A percentile compares a stretch with the other conserved stretches of the same genome.
phyloP scores from a whole-genome alignment of 1,140 invertebrate genomes.

The Euura saliciscinereae region DNA sequence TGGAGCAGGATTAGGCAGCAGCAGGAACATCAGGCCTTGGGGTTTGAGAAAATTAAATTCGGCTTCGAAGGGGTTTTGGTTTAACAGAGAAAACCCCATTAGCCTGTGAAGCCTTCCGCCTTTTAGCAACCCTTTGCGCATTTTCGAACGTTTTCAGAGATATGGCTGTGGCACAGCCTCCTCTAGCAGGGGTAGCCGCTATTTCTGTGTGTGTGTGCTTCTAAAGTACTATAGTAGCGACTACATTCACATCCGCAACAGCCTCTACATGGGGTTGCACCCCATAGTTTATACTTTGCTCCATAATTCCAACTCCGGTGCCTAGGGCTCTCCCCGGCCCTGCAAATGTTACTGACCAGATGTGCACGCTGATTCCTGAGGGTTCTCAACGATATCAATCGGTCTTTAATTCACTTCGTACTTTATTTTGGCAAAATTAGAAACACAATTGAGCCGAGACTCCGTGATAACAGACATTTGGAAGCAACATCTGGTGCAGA shows the following conservation, averaged over 20 bases:
- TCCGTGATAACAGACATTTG: no score
- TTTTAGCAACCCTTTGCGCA: slow-evolving; percentile 47
- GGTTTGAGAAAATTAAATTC: not conserved
- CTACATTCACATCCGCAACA: slow-evolving; percentile 32
- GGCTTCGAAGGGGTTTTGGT: slow-evolving; percentile 6
- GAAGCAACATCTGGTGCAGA: no score
- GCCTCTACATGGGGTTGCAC: slow-evolving; percentile 35
- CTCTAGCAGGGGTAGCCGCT: no score
- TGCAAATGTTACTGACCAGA: slow-evolving; percentile 33
- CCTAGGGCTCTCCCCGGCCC: slow-evolving; percentile 28
- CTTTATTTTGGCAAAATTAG: no score
- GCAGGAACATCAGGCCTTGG: no score
- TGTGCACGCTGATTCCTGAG: slow-evolving; percentile 46
- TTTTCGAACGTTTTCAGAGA: slow-evolving; percentile 31
- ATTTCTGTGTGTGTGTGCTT: not conserved
- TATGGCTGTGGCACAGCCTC: slow-evolving; percentile 9
- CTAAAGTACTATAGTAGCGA: slow-evolving; percentile 8
- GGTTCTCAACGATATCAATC: slow-evolving; percentile 30
- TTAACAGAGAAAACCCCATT: slow-evolving; percentile 29
- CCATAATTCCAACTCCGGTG: slow-evolving; percentile 38
- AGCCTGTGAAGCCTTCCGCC: slow-evolving; percentile 36
- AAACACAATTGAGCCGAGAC: no score
- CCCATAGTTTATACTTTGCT: slow-evolving; percentile 50
- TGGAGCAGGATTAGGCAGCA: no score
- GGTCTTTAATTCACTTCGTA: no score